Evolutionary conservation across 2,888 invertebrate genomes (phyloP), one percentile per base, ranked within the genome.

Genomic region (Melieria crassipennis): DNA sequence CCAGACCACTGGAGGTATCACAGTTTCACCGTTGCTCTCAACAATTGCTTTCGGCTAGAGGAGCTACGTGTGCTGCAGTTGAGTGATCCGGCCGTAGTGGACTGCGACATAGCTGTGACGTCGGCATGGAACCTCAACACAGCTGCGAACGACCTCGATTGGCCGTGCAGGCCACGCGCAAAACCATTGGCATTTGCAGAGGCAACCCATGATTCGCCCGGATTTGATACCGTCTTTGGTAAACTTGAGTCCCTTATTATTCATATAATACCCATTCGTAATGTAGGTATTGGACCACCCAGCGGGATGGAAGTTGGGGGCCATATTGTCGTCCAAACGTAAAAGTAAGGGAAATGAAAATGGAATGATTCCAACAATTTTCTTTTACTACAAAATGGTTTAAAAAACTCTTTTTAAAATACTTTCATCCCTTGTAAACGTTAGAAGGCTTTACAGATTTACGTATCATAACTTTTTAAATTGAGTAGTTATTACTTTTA

Each of bases 151-250:
- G 79, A 78, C 46, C 75, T 72, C 5, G 87, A 87, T 75, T 87
- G 87, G 87, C 80, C 80, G 6, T 87, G 87, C 58, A 74, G 66
- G 10, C 86, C 87, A 0, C 80, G 87, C 2, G 11, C 65, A 0
- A 81, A 79, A 16, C 86, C 87, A 0, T 70, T 78, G 7, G 84
- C 82, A 0, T 80, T 78, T 73, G 72, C 81, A 5, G 82, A 82
- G 64, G 81, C 85, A 57, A 85, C 84, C 5, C 86, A 86, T 69
- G 85, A 86, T 75, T 75, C 86, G 69, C 83, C 85, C 1, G 81
- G 79, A 4, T 82, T 81, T 55, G 75, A 78, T 61, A 73, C 77
- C 43, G 76, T 75, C 65, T 79, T 79, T 58, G 79, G 83, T 82
- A 77, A 71, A 43, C 16, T 30, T 30, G 30, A 30, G 30, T 30